Evolutionary conservation across 2,888 invertebrate genomes (phyloP).

Genomic region (Scaptodrosophila latifasciaeformis): DNA sequence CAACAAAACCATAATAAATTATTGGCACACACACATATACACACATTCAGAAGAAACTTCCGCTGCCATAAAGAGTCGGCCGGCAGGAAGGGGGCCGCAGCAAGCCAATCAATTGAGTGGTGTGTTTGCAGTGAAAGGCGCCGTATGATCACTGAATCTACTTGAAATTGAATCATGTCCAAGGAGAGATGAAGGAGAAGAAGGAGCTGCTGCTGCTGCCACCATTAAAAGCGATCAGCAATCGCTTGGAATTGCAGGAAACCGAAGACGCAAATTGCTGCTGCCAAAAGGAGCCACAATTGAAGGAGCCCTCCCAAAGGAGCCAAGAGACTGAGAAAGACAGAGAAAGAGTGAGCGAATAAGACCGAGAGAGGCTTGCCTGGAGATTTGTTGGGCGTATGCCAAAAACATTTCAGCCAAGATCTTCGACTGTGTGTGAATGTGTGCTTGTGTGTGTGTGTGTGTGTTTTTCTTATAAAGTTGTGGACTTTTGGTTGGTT

Average conservation of each 20-base stretch:
- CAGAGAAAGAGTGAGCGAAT: not conserved
- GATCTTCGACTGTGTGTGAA: not conserved
- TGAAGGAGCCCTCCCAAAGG: constrained; percentile 18
- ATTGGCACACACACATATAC: constrained; percentile 32
- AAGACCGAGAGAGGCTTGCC: constrained; percentile 34
- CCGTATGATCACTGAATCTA: constrained; percentile 45
- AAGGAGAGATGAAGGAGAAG: not conserved
- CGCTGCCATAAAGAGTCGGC: constrained; percentile 40
- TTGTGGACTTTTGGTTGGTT: constrained; percentile 60
- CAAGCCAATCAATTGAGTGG: constrained; percentile 23
- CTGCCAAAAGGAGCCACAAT: constrained; percentile 34
- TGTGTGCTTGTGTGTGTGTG: constrained; percentile 20
- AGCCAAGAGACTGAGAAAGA: constrained; percentile 13
- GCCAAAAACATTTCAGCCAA: not conserved
- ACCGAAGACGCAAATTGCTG: constrained; percentile 62
- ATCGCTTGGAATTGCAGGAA: constrained; percentile 57
- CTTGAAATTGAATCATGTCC: constrained; percentile 36
- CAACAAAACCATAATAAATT: constrained; percentile 54
- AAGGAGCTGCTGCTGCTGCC: not conserved
- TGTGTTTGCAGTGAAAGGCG: constrained; percentile 51
- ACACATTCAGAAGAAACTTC: constrained; percentile 26
- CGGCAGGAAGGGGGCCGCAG: constrained; percentile 31
- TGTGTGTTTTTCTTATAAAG: constrained; percentile 59
- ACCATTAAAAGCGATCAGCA: constrained; percentile 21
- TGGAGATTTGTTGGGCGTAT: not conserved